Evolutionary conservation across 2,888 invertebrate genomes (phyloP).

Genomic region (Microctonus brassicae): DNA sequence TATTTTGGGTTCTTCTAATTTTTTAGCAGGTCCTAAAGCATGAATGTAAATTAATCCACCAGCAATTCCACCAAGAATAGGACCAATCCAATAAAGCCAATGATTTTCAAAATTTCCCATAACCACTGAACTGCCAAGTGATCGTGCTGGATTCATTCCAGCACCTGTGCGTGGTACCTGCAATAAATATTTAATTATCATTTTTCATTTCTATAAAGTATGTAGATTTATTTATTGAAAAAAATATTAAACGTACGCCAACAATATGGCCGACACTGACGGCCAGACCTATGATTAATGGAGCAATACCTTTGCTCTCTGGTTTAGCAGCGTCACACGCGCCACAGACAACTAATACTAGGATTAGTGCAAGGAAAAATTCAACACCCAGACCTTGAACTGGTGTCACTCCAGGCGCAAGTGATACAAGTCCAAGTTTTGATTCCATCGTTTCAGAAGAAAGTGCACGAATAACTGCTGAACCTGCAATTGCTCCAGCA

Average conservation of each 20-base stretch:
- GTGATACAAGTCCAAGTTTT: conserved; percentile 78
- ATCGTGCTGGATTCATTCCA: conserved; percentile 93
- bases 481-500: conserved; percentile 85
- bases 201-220: too few species aligned
- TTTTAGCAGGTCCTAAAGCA: conserved; percentile 66
- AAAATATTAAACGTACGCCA: conserved; percentile 75
- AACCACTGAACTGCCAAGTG: conserved; percentile 88
- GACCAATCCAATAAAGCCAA: conserved; percentile 95
- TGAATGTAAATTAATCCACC: conserved; percentile 83
- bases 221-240: too few species aligned
- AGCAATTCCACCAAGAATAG: conserved; percentile 83
- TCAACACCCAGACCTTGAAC: conserved; percentile 91
- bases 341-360: conserved; percentile 90
- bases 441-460: conserved; percentile 76
- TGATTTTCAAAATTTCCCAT: conserved; percentile 82
- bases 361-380: conserved; percentile 90
- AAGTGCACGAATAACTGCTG: conserved; percentile 81
- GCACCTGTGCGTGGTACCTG: conserved; percentile 81
- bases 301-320: conserved; percentile 85
- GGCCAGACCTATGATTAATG: conserved; percentile 89
- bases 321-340: conserved; percentile 85
- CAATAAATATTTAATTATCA: too few species aligned
- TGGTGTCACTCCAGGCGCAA: conserved; percentile 75
- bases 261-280: conserved; percentile 88
- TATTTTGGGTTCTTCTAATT: conserved; percentile 57